Base-by-base conservation (phyloP, 2,888 invertebrate genomes). In the Lagria hirta region DNA sequence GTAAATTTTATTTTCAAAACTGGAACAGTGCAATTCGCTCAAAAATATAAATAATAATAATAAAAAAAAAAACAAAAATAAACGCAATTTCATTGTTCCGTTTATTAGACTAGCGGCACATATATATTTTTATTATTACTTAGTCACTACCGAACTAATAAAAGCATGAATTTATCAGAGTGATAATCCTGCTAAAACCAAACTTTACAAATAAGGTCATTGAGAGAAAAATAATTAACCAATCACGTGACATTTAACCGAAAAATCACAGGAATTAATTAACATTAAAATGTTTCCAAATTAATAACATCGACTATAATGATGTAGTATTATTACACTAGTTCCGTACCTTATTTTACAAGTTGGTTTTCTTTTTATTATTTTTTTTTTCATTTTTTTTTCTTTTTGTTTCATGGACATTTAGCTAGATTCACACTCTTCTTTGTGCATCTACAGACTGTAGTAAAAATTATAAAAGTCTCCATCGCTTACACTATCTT, bases 61-160 rank as follows among this genome's bases (percentile, higher is more conserved):
- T 26, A 21, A 32, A 36, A 43, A 20, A 30, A 12, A 7, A 28
- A 21, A 40, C 34, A 29, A 33, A 30, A 32, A 41, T 38, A 37
- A 29, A 35, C 36, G 43, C 24, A 51, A 45, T 51, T 44, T 47
- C 49, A 46, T 37, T 34, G 41, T 51, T 43, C 28, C 38, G 47
- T 51, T 50, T 52, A 52, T 51, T 55, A 53, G 64, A 66, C 65
- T 66, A 65, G 66, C 64, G 60, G 60, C 64, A 66, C 64, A 66
- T 66, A 62, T 63, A 65, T 62, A 58, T 59, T 58, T 52, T 51
- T 56, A 58, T 65, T 61, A 60, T 61, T 48, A 62, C 62, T 65
- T 65, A 66, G 63, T 65, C 58, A 61, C 65, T 66, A 67, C 62
- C 48, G 58, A 64, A 67, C 65, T 65, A 66, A 66, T 64, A 65